Base-by-base conservation (phyloP, 2,888 invertebrate species). In the Chaetogeoica ovagalla region DNA sequence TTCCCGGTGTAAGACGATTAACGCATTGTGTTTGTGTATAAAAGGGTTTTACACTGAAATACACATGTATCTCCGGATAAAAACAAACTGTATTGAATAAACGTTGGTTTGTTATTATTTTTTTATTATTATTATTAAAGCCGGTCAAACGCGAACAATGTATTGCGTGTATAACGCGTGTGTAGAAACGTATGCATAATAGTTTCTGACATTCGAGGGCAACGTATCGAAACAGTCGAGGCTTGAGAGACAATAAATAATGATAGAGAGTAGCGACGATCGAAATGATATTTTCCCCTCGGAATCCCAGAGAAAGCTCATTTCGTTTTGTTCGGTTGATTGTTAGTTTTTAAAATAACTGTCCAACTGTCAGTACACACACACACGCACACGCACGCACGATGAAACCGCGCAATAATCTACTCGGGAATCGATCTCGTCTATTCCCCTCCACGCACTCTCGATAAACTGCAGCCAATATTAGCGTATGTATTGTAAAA, bases 311-410 rank as follows among this genome's bases (percentile, higher is more conserved):
- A 23, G 60, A 60, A 76, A 76, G 37, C 13, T 48, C 30, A 60
- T 76, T 76, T 69, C 4, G 48, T 76, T 30, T 76, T 11, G 23
- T 17, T n/a, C 21, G 19, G 62, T 37, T 21, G 17, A 23, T 62
- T 52, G 21, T 63, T 39, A 4, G 70, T 70, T 77, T 77, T 62
- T 62, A 9, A 77, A 70, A 70, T 62, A 77, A 77, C 62, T 37
- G 68, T 76, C 60, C 13, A 55, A 37, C 60, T 23, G 48, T 62
- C n/a, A 23, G 39, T 48, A 23, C 19, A 66, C 57, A 30, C 30
- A 30, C 30, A 30, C 30, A 30, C 30, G 4, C 30, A 30, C 30
- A 30, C 30, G 4, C 30, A 30, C 30, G 30, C 30, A 75, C 66
- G 37, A 30, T 6, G 9, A 23, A 60, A 15, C 21, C 1, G 21